phyloP scores from a whole-genome alignment of 2,113 vertebrate genomes.

The Crocuta crocuta region DNA sequence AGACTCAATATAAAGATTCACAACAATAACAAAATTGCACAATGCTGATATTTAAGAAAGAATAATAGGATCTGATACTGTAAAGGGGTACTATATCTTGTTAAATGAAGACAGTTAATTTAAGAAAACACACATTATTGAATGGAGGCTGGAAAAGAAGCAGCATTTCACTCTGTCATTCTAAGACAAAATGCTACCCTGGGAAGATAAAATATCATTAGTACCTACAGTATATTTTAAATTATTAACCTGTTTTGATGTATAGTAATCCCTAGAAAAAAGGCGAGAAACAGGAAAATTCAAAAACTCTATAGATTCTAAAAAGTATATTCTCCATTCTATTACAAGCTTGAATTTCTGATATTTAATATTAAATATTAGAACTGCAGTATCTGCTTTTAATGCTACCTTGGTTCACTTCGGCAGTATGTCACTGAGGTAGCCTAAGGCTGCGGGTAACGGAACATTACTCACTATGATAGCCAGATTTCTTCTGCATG shows the following conservation, averaged over 20 bases:
- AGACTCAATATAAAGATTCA: conserved; percentile 21
- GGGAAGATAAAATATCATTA: conserved; percentile 17
- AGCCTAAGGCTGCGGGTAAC: conserved; percentile 92
- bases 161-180: conserved; percentile 61
- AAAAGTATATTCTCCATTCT: background rate
- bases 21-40: background rate
- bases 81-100: conserved; percentile 67
- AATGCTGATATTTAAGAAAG: conserved; percentile 63
- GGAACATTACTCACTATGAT: conserved; percentile 99
- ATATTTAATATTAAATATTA: conserved; percentile 81
- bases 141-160: conserved; percentile 56
- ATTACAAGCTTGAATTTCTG: conserved; percentile 76
- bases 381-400: conserved; percentile 76
- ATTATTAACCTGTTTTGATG: conserved; percentile 32
- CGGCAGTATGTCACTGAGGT: conserved; percentile 87
- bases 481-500: conserved; percentile 99
- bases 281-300: conserved; percentile 42
- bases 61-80: conserved; percentile 70
- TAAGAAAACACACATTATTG: conserved; percentile 60
- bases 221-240: conserved; percentile 23
- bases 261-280: conserved; percentile 12
- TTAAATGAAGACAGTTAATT: conserved; percentile 79
- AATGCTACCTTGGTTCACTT: conserved; percentile 87
- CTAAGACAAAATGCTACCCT: conserved; percentile 58
- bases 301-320: conserved; percentile 1